These are phyloP conservation scores for Drosophila rubida DNA, from an alignment of 2,888 invertebrate genomes.

Conservation along the genomic window DNA sequence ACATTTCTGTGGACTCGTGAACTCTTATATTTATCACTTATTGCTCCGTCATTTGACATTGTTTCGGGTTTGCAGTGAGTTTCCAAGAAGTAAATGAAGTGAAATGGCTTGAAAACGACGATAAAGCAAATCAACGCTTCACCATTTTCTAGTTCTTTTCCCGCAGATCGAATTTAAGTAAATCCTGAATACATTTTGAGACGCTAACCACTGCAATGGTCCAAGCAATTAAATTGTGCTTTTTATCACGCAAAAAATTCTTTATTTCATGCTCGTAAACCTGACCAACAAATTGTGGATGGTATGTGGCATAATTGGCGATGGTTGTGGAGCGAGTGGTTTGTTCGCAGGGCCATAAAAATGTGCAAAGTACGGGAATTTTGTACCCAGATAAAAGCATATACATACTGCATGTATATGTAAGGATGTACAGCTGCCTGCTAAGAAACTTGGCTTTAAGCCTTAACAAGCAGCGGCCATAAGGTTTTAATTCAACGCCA, in stretches of 20 bases:
- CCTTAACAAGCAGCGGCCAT: slow-evolving; percentile 17
- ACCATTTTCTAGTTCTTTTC: slow-evolving; percentile 14
- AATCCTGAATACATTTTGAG: slow-evolving; percentile 21
- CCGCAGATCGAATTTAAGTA: slow-evolving; percentile 11
- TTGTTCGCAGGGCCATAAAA: slow-evolving; percentile 63
- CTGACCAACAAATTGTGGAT: slow-evolving; percentile 53
- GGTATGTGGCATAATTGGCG: slow-evolving; percentile 64
- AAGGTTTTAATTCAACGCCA: slow-evolving; percentile 23
- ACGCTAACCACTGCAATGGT: background rate
- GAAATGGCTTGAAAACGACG: slow-evolving; percentile 71
- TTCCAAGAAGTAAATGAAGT: slow-evolving; percentile 69
- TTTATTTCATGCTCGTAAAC: slow-evolving; percentile 68
- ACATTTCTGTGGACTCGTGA: slow-evolving; percentile 26
- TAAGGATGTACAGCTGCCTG: background rate
- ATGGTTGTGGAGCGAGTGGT: slow-evolving; percentile 20
- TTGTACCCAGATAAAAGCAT: slow-evolving; percentile 8
- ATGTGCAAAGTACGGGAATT: slow-evolving; percentile 65
- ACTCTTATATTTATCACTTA: slow-evolving; percentile 47
- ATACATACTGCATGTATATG: slow-evolving; percentile 2
- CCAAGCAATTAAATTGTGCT: slow-evolving; percentile 32
- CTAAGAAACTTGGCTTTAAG: slow-evolving; percentile 16
- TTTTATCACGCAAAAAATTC: slow-evolving; percentile 21
- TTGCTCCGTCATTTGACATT: slow-evolving; percentile 64
- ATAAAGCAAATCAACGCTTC: slow-evolving; percentile 71
- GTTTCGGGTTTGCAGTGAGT: slow-evolving; percentile 46